Base-by-base conservation (phyloP, 2,888 invertebrate genomes). In the Andrena flavipes region DNA sequence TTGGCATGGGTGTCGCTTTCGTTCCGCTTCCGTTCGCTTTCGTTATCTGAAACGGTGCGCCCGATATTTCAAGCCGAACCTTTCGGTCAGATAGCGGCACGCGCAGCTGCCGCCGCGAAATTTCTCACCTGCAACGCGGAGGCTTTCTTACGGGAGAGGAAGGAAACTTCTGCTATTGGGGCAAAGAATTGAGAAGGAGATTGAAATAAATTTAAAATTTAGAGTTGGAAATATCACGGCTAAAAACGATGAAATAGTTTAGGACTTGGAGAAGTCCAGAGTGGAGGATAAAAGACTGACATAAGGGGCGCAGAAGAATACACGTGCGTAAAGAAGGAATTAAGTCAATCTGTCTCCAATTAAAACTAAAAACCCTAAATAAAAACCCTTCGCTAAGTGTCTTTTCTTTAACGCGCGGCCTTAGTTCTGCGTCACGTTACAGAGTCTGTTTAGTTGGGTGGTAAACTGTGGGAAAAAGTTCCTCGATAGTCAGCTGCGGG, bases 1-100 rank as follows among this genome's bases (percentile, higher is more conserved):
- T 16, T 42, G 16, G 4, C 63, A 16, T 42, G 16, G 64, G 69
- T 59, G 78, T 64, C 67, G 62, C 62, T 59, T 62, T 62, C 67
- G 23, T 35, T 42, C 51, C 20, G 10, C 16, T 75, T 75, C 29
- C 67, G 42, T 26, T 48, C 60, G n/a, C 35, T 29, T 35, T 23
- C 59, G 69, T 26, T 69, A 56, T 69, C 77, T 49, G 29, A 35
- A 51, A n/a, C 56, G n/a, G 13, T n/a, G 35, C 26, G 4, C 7
- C 60, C 7, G 51, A 35, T 20, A 30, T 10, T 56, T 33, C 23
- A n/a, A 2, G 6, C 7, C 10, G 13, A 10, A 30, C n/a, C 23
- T 16, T 16, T 26, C 4, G 63, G 69, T 69, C 35, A 77, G 68
- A 77, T 64, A 69, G 20, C 59, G 7, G n/a, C 23, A 10, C 23